phyloP scores from a whole-genome alignment of 2,113 vertebrate genomes.

The Lamprotornis superbus region DNA sequence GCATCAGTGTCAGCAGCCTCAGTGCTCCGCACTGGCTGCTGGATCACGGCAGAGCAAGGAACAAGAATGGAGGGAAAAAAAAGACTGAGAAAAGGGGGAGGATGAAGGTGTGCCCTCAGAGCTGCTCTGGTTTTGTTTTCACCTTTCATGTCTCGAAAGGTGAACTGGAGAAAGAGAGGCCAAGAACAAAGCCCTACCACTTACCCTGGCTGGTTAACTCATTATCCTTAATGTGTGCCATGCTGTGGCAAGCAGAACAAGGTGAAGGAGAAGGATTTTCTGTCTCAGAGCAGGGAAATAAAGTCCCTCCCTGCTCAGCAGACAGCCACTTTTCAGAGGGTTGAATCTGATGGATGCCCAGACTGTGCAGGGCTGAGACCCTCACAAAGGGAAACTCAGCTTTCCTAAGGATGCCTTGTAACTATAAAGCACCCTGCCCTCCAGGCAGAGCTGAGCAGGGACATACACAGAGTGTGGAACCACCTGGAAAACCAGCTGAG shows the following conservation, averaged over 20 bases:
- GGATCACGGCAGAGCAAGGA: background rate
- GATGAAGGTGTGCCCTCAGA: background rate
- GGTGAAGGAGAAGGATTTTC: background rate
- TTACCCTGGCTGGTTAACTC: background rate
- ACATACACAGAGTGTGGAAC: background rate
- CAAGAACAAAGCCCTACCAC: background rate
- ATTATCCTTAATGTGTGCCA: background rate
- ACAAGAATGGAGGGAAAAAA: background rate
- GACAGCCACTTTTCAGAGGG: background rate
- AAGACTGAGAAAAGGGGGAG: background rate
- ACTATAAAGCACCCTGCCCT: background rate
- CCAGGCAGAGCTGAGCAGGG: background rate
- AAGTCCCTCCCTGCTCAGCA: background rate
- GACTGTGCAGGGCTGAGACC: background rate
- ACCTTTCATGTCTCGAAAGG: background rate
- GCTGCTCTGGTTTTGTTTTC: background rate
- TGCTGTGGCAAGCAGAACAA: background rate
- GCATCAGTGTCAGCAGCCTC: background rate
- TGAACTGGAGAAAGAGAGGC: background rate
- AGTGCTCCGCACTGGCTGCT: background rate
- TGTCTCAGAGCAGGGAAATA: background rate
- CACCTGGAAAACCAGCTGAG: background rate
- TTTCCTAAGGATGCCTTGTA: background rate
- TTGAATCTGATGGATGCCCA: background rate
- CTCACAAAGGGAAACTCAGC: background rate